Conservation (phyloP, 2,888 invertebrate genomes). For the Nematopogon swammerdamellus region DNA sequence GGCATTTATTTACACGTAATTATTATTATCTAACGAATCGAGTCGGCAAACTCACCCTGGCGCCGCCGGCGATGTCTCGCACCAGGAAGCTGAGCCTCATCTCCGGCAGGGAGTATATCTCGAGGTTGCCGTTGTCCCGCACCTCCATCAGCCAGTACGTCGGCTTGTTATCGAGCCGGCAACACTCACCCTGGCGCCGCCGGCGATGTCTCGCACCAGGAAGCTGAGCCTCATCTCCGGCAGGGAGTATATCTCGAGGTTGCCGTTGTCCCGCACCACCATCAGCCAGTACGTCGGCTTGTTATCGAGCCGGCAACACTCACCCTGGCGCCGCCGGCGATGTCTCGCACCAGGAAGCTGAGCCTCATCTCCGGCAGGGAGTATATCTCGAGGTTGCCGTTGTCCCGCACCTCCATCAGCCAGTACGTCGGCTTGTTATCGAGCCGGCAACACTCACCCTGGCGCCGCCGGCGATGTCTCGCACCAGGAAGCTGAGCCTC, state of each 20-base stretch:
- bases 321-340: slow-evolving; percentile 57
- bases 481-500: slow-evolving; percentile 74
- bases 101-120: slow-evolving; percentile 90
- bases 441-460: slow-evolving; percentile 51
- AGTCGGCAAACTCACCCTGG: slow-evolving; percentile 51
- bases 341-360: slow-evolving; percentile 73
- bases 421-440: slow-evolving; percentile 83
- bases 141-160: slow-evolving; percentile 88
- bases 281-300: slow-evolving; percentile 88
- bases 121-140: slow-evolving; percentile 86
- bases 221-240: slow-evolving; percentile 85
- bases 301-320: too few relatives aligned
- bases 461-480: slow-evolving; percentile 62
- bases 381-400: slow-evolving; percentile 91
- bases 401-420: slow-evolving; percentile 82
- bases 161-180: too few relatives aligned
- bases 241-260: slow-evolving; percentile 88
- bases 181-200: slow-evolving; percentile 45
- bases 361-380: slow-evolving; percentile 85
- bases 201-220: slow-evolving; percentile 71
- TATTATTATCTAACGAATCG: too few relatives aligned
- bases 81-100: slow-evolving; percentile 80
- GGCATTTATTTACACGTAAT: too few relatives aligned
- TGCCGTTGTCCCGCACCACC: slow-evolving; percentile 84
- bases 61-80: slow-evolving; percentile 62